Evolutionary conservation across 1,140 invertebrate species (phyloP), one percentile per base, ranked within the genome.

Genomic region (Trissolcus basalis): DNA sequence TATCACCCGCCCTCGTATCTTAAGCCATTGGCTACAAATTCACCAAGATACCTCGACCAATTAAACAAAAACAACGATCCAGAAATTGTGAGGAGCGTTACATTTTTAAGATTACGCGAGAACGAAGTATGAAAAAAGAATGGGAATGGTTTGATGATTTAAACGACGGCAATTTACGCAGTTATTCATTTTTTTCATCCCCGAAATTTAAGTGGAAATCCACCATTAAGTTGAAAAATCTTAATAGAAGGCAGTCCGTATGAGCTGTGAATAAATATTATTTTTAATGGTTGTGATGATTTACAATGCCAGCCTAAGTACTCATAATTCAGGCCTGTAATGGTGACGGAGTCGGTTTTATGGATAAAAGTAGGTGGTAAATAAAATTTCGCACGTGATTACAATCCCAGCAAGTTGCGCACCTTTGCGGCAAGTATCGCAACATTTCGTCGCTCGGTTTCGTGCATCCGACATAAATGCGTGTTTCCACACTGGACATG

Each of bases 401-500:
- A 60, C 50, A 61, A 64, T 64, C 51, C 15, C 53, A 59, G 54
- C 49, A 32, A 59, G 32, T 69, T 44, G 33, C 68, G 48, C 48
- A 53, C 54, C 59, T 76, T 65, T 51, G 54, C 49, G 32, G 47
- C 35, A 44, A 67, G 61, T 60, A 58, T 61, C 14, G 48, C 61
- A 39, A 63, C 35, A 51, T 41, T 35, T 63, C 36, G 45, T 45
- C 39, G 68, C 19, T 12, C 12, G 60, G 19, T 14, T 45, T 60
- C 49, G 39, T 67, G 55, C 50, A 77, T 60, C 55, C 60, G 55
- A 65, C 39, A 35, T 70, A 50, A 43, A 63, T 61, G 55, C 50
- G 56, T 63, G 65, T 49, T 49, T n/a, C 32, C 12, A 49, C 16
- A 27, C 36, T 63, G 74, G 55, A 67, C 74, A 77, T 65, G 63